Percentiles rank a stretch among this genome's conserved stretches.
Conservation (phyloP, 1,140 invertebrate species). For the Agrypnia vestita region DNA sequence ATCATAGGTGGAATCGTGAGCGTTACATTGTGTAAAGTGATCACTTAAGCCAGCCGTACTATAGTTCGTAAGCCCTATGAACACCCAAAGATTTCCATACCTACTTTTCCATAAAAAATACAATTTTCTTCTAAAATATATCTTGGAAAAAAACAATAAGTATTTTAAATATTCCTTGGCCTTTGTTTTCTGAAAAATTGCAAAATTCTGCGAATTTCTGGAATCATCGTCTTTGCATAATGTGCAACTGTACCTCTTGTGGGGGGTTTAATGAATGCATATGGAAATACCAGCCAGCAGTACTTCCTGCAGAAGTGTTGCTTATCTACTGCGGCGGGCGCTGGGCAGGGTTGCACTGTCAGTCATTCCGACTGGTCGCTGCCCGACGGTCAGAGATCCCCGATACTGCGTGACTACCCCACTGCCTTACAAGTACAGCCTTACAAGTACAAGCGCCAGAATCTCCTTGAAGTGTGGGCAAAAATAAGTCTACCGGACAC, state of each 20-base stretch:
- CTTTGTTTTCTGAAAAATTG: no score
- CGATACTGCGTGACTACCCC: neutral
- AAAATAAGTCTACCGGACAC: no score
- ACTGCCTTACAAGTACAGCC: neutral
- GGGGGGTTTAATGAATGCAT: neutral
- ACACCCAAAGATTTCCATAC: no score
- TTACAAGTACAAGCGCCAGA: neutral
- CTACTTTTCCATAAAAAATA: no score
- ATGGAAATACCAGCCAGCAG: neutral
- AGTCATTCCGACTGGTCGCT: neutral
- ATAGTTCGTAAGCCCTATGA: no score
- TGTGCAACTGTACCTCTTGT: neutral
- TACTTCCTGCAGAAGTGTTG: neutral
- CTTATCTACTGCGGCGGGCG: neutral
- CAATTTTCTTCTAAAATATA: no score
- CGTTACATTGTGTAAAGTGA: no score
- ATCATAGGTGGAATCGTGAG: no score
- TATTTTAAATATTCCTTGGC: no score
- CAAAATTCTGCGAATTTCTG: no score
- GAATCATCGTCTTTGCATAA: neutral
- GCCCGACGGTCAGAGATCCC: neutral
- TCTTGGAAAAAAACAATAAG: no score
- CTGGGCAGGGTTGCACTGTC: neutral
- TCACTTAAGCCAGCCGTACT: no score
- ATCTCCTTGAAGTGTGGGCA: neutral